phyloP scores from a whole-genome alignment of 2,797 vertebrate species.

The Lycodopsis pacificus region DNA sequence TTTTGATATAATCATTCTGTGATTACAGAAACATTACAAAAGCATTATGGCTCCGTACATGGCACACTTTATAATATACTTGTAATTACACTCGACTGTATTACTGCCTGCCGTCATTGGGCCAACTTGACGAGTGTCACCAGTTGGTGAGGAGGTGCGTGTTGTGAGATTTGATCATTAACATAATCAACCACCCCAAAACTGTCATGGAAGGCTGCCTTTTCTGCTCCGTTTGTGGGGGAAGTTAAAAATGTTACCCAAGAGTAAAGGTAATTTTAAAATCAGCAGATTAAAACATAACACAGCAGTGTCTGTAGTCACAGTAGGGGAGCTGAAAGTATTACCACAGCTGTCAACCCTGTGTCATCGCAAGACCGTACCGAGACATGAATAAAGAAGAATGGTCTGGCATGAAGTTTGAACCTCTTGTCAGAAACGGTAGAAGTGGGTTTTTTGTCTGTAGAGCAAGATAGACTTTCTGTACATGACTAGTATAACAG shows the following conservation, averaged over 20 bases:
- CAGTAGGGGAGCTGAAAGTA: not conserved
- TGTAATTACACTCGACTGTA: not conserved
- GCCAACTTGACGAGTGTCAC: constrained; percentile 1
- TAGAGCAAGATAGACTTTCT: not conserved
- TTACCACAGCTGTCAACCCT: not conserved
- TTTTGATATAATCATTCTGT: constrained; percentile 24
- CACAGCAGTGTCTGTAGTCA: not conserved
- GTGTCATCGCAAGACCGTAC: not conserved
- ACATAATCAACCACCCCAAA: not conserved
- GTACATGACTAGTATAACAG: not conserved
- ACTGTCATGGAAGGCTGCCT: not conserved
- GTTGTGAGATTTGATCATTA: constrained; percentile 3
- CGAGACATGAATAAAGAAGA: not conserved
- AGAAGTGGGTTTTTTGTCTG: not conserved
- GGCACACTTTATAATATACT: not conserved
- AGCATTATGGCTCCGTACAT: not conserved
- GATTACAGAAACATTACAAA: constrained; percentile 39
- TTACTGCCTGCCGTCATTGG: not conserved
- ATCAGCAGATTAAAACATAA: not conserved
- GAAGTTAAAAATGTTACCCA: not conserved
- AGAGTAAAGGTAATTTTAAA: not conserved
- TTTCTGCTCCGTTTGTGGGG: not conserved
- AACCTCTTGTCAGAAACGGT: not conserved
- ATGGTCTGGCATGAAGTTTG: too few relatives aligned
- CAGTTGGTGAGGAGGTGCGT: not conserved